Evolutionary conservation across 2,888 invertebrate genomes (phyloP).

Genomic region (Dasypogon diadema): DNA sequence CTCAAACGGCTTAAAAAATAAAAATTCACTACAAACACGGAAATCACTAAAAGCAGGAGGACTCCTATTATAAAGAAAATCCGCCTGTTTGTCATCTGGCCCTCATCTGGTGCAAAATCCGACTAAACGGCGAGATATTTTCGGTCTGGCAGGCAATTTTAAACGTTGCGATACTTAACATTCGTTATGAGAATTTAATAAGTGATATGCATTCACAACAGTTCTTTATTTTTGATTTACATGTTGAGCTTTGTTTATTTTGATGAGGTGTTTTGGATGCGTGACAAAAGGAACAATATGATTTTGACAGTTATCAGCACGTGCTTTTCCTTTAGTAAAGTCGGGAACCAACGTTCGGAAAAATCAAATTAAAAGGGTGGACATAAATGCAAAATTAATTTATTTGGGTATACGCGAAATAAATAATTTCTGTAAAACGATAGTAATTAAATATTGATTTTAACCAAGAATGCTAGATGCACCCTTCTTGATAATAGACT

Average conservation of each 20-base stretch:
- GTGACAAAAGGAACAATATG: constrained; percentile 12
- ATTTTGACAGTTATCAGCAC: constrained; percentile 24
- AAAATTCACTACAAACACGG: constrained; percentile 62
- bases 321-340: background rate
- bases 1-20: constrained; percentile 68
- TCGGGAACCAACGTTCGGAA: background rate
- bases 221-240: constrained; percentile 44
- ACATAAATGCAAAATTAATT: background rate
- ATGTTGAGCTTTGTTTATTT: constrained; percentile 41
- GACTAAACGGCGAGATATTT: constrained; percentile 43
- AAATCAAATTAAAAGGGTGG: background rate
- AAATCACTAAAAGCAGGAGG: constrained; percentile 56
- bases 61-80: constrained; percentile 56
- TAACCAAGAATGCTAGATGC: constrained; percentile 66
- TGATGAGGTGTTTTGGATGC: background rate
- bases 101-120: constrained; percentile 25
- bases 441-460: too few species aligned
- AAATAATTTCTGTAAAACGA: too few species aligned
- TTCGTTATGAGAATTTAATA: constrained; percentile 40
- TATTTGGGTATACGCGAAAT: too few species aligned
- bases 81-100: constrained; percentile 58
- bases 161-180: constrained; percentile 34
- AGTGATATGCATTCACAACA: constrained; percentile 27
- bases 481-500: constrained; percentile 77
- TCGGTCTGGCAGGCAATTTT: constrained; percentile 30